Conservation (phyloP, 1,140 invertebrate species). For the Leptinotarsa texana region DNA sequence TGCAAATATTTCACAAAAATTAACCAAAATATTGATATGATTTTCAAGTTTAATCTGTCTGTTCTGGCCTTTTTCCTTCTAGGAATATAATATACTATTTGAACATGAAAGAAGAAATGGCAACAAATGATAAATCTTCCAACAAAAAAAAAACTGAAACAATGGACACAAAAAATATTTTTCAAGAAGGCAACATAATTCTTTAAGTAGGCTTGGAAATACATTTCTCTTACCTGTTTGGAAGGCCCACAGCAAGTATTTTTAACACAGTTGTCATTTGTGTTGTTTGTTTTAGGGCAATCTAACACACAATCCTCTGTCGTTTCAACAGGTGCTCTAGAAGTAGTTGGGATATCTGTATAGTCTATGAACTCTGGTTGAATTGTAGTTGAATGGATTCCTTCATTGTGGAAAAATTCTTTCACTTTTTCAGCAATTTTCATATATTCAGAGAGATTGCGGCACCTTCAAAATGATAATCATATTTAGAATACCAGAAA, state of each 20-base stretch:
- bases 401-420: slow-evolving; percentile 93
- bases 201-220: too few species aligned
- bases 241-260: slow-evolving; percentile 81
- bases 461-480: slow-evolving; percentile 63
- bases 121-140: too few species aligned
- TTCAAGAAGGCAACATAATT: too few species aligned
- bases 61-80: too few species aligned
- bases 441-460: slow-evolving; percentile 87
- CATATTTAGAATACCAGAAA: neutral
- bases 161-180: too few species aligned
- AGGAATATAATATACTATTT: too few species aligned
- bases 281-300: slow-evolving; percentile 76
- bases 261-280: slow-evolving; percentile 72
- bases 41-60: too few species aligned
- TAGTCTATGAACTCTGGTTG: slow-evolving; percentile 91
- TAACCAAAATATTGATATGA: too few species aligned
- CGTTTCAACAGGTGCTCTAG: slow-evolving; percentile 41
- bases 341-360: slow-evolving; percentile 45
- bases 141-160: too few species aligned
- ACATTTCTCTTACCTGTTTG: slow-evolving; percentile 61
- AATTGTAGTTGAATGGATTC: slow-evolving; percentile 90
- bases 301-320: slow-evolving; percentile 73
- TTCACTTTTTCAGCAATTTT: slow-evolving; percentile 93
- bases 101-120: too few species aligned
- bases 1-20: too few species aligned